Percentiles rank a stretch among this genome's conserved stretches.
Conservation (phyloP, 2,113 vertebrate genomes). For the Sceloporus undulatus region DNA sequence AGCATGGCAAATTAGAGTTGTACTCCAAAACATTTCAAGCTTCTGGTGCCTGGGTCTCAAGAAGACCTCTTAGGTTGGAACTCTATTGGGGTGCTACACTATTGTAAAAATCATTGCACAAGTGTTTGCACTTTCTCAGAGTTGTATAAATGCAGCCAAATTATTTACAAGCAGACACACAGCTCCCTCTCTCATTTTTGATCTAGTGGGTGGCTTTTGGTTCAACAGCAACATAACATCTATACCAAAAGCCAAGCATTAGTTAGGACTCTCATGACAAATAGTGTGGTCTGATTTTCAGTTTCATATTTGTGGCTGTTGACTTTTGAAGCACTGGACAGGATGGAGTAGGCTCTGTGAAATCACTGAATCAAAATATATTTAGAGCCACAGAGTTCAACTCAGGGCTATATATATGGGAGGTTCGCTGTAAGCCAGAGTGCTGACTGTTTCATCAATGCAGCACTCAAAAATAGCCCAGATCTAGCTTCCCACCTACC, state of each 20-base stretch:
- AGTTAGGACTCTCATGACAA: neutral
- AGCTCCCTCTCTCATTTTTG: neutral
- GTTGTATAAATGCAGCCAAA: no score
- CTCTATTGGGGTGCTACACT: neutral
- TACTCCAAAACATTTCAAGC: no score
- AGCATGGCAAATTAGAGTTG: no score
- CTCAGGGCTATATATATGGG: neutral
- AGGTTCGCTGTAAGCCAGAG: neutral
- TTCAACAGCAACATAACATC: neutral
- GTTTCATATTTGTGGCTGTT: neutral
- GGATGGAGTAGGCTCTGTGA: neutral
- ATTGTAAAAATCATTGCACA: no score
- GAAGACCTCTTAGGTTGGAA: no score
- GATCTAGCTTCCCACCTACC: fast-evolving
- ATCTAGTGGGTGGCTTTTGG: neutral
- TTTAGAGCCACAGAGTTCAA: neutral
- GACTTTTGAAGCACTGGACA: neutral
- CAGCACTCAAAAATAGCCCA: fast-evolving
- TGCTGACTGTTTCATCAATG: fast-evolving
- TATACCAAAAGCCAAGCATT: fast-evolving
- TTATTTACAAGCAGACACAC: neutral
- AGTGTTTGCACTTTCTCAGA: no score
- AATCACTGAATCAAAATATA: slow-evolving; percentile 27
- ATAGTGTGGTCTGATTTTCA: neutral
- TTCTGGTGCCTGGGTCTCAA: no score